Evolutionary conservation across 2,888 invertebrate species (phyloP).

Genomic region (Pristionchus maxplancki): DNA sequence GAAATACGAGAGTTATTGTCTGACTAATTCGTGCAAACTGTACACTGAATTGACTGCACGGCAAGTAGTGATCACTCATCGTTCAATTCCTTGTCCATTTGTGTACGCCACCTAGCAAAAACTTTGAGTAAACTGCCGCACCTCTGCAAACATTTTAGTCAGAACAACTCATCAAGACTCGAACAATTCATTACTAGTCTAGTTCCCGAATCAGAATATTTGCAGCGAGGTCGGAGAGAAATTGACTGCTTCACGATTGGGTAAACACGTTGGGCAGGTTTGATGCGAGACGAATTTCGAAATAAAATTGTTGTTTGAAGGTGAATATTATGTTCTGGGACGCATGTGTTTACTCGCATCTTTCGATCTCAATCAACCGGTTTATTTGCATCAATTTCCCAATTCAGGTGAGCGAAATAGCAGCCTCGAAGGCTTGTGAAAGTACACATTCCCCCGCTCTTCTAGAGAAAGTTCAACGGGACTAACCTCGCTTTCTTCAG

Average conservation of each 20-base stretch:
- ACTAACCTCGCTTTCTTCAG: slow-evolving; percentile 35
- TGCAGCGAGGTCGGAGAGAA: neutral
- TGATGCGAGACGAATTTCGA: neutral
- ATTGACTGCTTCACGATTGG: neutral
- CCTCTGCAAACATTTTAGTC: neutral
- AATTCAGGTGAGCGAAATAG: slow-evolving; percentile 55
- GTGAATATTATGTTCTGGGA: slow-evolving; percentile 65
- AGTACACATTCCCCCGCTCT: neutral
- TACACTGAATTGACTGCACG: neutral
- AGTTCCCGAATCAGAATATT: neutral
- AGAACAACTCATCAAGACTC: no score
- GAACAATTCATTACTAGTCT: no score
- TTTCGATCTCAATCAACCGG: slow-evolving; percentile 63
- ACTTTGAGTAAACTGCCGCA: neutral
- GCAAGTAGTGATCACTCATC: neutral
- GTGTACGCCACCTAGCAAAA: neutral
- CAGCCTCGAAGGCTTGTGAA: neutral
- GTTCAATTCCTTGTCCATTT: neutral
- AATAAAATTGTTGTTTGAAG: slow-evolving; percentile 47
- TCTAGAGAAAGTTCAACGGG: neutral
- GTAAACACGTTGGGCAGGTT: slow-evolving; percentile 45
- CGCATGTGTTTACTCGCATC: slow-evolving; percentile 64
- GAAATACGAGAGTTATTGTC: neutral
- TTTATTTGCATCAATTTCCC: slow-evolving; percentile 61
- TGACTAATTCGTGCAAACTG: neutral